Conservation (phyloP, 37 sponge, comb jelly and placozoan genomes). For the Ephydatia muelleri region DNA sequence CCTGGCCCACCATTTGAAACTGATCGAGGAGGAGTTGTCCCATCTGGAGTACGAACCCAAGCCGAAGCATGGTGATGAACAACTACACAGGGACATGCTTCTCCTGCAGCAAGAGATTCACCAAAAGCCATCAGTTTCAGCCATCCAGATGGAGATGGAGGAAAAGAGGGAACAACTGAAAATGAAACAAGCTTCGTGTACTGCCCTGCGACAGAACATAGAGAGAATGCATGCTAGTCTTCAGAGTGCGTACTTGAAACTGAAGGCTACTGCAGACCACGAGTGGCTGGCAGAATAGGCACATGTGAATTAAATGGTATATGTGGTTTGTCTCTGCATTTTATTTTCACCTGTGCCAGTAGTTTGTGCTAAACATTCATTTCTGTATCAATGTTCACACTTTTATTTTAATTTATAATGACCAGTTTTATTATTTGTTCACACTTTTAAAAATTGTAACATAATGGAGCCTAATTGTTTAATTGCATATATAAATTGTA, state of each 20-base stretch:
- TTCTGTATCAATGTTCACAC: neutral
- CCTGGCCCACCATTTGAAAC: neutral
- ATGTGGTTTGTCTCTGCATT: neutral
- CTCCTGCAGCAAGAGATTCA: neutral
- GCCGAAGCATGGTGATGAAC: neutral
- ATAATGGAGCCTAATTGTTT: no score
- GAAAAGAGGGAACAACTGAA: neutral
- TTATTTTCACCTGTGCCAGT: neutral
- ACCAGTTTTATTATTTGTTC: no score
- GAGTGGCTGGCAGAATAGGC: neutral
- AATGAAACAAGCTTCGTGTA: neutral
- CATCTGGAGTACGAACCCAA: neutral
- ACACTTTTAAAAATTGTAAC: no score
- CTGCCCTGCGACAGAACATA: neutral
- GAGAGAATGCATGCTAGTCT: neutral
- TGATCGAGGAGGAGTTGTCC: neutral
- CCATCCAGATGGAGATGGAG: neutral
- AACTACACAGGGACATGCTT: neutral
- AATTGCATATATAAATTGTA: no score
- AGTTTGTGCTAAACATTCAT: neutral
- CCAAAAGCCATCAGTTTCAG: neutral
- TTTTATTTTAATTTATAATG: no score
- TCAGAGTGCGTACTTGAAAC: neutral
- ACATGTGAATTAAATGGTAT: neutral
- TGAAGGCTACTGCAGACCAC: neutral